A percentile compares a stretch with the other conserved stretches of the same genome.
Evolutionary conservation across 2,888 invertebrate species (phyloP).

Genomic region (Gymnosoma rotundatum): DNA sequence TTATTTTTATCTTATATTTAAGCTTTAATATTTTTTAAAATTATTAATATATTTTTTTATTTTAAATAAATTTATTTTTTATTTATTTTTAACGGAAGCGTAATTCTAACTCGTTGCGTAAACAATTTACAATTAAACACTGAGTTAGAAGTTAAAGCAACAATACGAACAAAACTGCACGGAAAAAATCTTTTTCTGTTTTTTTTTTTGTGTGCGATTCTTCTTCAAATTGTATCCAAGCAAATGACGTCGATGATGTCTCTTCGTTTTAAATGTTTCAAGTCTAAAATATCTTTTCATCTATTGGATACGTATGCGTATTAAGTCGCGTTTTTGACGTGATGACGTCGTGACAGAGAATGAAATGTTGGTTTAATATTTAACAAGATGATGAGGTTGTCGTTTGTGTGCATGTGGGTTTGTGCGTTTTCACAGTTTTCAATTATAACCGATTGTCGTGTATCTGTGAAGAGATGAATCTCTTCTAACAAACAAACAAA

Average conservation of each 20-base stretch:
- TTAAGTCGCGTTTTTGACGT: constrained; percentile 61
- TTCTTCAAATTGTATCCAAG: constrained; percentile 46
- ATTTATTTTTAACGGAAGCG: constrained; percentile 30
- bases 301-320: constrained; percentile 58
- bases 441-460: constrained; percentile 76
- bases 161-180: background rate
- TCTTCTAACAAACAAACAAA: constrained; percentile 73
- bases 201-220: background rate
- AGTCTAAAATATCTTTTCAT: constrained; percentile 15
- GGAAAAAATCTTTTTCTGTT: background rate
- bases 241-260: constrained; percentile 65
- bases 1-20: background rate
- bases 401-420: constrained; percentile 5
- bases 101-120: constrained; percentile 37
- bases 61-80: background rate
- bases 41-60: constrained; percentile 1
- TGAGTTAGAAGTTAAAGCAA: constrained; percentile 36
- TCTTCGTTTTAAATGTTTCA: constrained; percentile 63
- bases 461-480: constrained; percentile 71
- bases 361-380: constrained; percentile 65
- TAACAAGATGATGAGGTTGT: constrained; percentile 59
- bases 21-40: background rate
- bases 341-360: constrained; percentile 69
- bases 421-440: constrained; percentile 45
- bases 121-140: constrained; percentile 54